Conservation (phyloP, 2,888 invertebrate species). For the Philaethria dido region DNA sequence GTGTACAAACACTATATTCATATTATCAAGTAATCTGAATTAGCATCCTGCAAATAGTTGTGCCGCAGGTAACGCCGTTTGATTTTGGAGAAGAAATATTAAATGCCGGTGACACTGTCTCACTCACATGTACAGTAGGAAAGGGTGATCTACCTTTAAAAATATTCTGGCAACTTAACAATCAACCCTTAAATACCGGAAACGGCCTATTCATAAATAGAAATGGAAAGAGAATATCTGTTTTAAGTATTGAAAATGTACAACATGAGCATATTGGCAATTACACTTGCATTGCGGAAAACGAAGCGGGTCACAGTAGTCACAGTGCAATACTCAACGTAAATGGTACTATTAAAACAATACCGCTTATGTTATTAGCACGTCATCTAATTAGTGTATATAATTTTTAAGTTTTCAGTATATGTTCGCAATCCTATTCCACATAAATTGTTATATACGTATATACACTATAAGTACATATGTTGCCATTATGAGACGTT, state of each 20-base stretch:
- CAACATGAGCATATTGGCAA: slow-evolving; percentile 84
- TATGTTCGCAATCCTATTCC: slow-evolving; percentile 38
- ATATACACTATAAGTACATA: background rate
- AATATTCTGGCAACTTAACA: slow-evolving; percentile 88
- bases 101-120: slow-evolving; percentile 89
- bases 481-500: background rate
- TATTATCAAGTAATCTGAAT: slow-evolving; percentile 22
- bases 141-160: slow-evolving; percentile 89
- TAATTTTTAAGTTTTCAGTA: slow-evolving; percentile 44
- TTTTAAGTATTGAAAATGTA: slow-evolving; percentile 86
- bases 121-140: slow-evolving; percentile 87
- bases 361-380: slow-evolving; percentile 60
- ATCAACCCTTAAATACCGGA: slow-evolving; percentile 74
- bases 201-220: slow-evolving; percentile 85
- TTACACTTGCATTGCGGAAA: slow-evolving; percentile 86
- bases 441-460: slow-evolving; percentile 24
- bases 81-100: slow-evolving; percentile 89
- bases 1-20: background rate
- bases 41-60: slow-evolving; percentile 77
- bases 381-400: slow-evolving; percentile 49
- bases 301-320: slow-evolving; percentile 85
- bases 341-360: slow-evolving; percentile 81
- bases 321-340: slow-evolving; percentile 87
- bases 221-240: slow-evolving; percentile 86
- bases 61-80: slow-evolving; percentile 91